These are phyloP conservation scores for Clarias macrocephalus DNA, from an alignment of 2,113 vertebrate genomes.

Conservation along the genomic window DNA sequence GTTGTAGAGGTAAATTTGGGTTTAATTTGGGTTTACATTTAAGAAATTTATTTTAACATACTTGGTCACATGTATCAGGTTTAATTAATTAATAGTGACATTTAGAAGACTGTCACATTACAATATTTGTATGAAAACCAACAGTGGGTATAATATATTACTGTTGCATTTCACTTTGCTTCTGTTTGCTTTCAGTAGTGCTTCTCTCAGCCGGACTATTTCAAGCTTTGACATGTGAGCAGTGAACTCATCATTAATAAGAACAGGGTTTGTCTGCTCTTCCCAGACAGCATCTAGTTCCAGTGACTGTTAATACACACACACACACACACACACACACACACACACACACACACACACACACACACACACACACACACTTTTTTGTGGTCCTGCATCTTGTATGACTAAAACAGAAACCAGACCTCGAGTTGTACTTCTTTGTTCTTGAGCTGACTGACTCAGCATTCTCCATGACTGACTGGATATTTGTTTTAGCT, in stretches of 20 bases:
- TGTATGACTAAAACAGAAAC: conserved; percentile 35
- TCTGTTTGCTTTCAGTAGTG: not conserved
- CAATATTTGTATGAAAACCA: not conserved
- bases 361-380: too few species aligned
- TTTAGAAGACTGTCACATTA: not conserved
- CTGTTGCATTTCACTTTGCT: not conserved
- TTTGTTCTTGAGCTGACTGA: conserved; percentile 20
- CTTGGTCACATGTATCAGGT: not conserved
- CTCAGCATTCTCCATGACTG: conserved; percentile 1
- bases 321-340: not conserved
- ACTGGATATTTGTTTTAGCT: not conserved
- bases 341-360: too few species aligned
- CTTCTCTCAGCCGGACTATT: not conserved
- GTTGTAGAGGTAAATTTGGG: not conserved
- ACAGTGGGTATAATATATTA: not conserved
- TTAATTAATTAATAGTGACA: not conserved
- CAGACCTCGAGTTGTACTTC: not conserved
- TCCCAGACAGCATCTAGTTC: conserved; percentile 19
- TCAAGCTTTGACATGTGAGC: conserved; percentile 55
- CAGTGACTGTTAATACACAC: conserved; percentile 19
- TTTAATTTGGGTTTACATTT: not conserved
- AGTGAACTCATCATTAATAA: conserved; percentile 24
- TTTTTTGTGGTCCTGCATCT: conserved; percentile 2
- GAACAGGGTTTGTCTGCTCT: conserved; percentile 51
- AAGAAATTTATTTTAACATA: not conserved